These are phyloP conservation scores for Odontamblyopus rebecca DNA, from an alignment of 2,797 vertebrate genomes.

Conservation along the genomic window DNA sequence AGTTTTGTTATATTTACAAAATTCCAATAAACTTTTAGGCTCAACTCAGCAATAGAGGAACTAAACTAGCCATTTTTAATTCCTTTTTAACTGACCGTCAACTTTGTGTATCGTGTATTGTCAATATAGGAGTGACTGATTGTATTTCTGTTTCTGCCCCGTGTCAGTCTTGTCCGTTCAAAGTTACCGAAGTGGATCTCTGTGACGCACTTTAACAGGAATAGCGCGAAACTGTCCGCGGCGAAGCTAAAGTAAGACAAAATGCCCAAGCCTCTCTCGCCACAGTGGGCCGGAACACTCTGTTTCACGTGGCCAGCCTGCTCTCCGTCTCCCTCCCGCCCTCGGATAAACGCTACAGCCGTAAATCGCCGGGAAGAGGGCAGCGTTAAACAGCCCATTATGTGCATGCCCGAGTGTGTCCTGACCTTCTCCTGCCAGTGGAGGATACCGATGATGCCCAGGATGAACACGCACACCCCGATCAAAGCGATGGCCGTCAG, in stretches of 20 bases:
- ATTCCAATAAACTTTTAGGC: no score
- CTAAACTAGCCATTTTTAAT: no score
- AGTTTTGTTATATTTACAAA: no score
- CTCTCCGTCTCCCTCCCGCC: slow-evolving; percentile 10
- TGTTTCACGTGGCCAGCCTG: slow-evolving; percentile 63
- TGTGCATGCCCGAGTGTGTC: slow-evolving; percentile 32
- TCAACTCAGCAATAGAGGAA: no score
- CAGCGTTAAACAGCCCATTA: slow-evolving; percentile 29
- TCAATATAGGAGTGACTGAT: background rate
- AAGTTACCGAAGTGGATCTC: background rate
- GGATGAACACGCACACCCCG: slow-evolving; percentile 94
- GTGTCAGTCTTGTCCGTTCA: background rate
- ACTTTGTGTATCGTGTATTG: background rate
- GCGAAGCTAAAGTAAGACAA: background rate
- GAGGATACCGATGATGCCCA: slow-evolving; percentile 93
- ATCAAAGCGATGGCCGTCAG: slow-evolving; percentile 94
- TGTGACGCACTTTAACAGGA: background rate
- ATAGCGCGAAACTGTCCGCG: background rate
- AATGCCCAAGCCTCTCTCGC: slow-evolving; percentile 29
- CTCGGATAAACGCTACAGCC: slow-evolving; percentile 19
- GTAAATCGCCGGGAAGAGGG: slow-evolving; percentile 38
- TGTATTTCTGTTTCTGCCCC: background rate
- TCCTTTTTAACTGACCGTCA: background rate
- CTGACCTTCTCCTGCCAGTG: slow-evolving; percentile 98
- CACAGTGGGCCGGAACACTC: slow-evolving; percentile 51